Base-by-base conservation (phyloP, 2,113 vertebrate species). In the Macquaria ambigua region DNA sequence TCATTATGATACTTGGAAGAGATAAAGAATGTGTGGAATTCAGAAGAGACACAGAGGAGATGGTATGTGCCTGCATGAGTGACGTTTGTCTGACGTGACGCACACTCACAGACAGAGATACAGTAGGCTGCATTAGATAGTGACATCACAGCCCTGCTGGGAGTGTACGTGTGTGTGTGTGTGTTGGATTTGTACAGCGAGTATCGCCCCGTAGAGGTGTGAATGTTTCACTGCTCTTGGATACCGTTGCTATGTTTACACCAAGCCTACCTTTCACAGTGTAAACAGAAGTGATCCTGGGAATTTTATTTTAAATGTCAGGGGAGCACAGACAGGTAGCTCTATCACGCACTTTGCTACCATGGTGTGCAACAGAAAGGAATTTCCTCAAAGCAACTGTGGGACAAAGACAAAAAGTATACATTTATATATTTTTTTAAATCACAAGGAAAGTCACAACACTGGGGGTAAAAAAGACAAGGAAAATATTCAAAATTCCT, bases 171-270 rank as follows among this genome's bases (percentile, higher is more conserved):
- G 82, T 67, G 58, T 58, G 82, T 67, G 58, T 58, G 50, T 73
- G 81, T 67, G 46, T 77, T 59, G 58, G 52, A 48, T 79, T 59
- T 63, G 56, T 70, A 52, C 0, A 20, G 5, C 11, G 31, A 37
- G 71, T 67, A 81, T 55, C 52, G 31, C 37, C 74, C 53, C 71
- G 5, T n/a, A 68, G 69, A 87, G 89, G 79, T 87, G 81, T 37
- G 71, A 85, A 55, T 21, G 87, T 74, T 52, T 52, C 20, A 41
- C 70, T 79, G 61, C 73, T 0, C 77, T 34, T 90, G 62, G 89
- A 87, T 89, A 94, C 89, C 0, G 93, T 92, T 94, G 90, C 92
- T 85, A 90, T 94, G 87, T 91, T 91, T 82, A 56, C 70, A 43
- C 74, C 74, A 7, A 83, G 69, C 80, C 83, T 55, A 86, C 76